These are phyloP conservation scores for Neoscelio sp. DNA, from an alignment of 2,888 invertebrate genomes.

Conservation along the genomic window DNA sequence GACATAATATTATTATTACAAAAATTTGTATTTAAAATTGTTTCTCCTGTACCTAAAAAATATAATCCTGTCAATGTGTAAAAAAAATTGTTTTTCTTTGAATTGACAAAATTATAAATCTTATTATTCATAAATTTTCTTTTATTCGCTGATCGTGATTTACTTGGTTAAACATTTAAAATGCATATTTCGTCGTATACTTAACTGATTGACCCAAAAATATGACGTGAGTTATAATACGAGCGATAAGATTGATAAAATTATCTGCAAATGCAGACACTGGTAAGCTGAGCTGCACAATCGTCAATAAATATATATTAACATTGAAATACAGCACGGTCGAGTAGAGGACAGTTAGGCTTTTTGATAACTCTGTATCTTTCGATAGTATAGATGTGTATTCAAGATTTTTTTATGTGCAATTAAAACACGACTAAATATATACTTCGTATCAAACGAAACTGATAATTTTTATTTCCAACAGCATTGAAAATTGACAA, in stretches of 20 bases:
- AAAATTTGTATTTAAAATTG: too few species aligned
- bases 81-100: too few species aligned
- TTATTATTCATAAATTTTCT: too few species aligned
- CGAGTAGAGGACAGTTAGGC: conserved; percentile 75
- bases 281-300: conserved; percentile 65
- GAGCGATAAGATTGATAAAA: conserved; percentile 59
- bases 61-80: too few species aligned
- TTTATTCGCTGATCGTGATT: conserved; percentile 7
- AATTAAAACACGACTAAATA: too few species aligned
- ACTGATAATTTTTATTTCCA: too few species aligned
- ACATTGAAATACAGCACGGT: conserved; percentile 76
- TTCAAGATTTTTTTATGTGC: background rate
- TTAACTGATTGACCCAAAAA: conserved; percentile 55
- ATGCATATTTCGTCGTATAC: conserved; percentile 2
- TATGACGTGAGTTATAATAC: conserved; percentile 20
- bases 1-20: too few species aligned
- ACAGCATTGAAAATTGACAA: too few species aligned
- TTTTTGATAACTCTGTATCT: conserved; percentile 33
- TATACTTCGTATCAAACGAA: too few species aligned
- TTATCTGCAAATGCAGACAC: conserved; percentile 66
- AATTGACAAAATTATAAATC: too few species aligned
- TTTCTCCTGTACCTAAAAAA: too few species aligned
- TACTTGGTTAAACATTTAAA: conserved; percentile 1
- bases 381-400: conserved; percentile 2
- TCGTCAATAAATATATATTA: conserved; percentile 78